Evolutionary conservation across 2,113 vertebrate genomes (phyloP), one percentile per base, ranked within the genome.

Genomic region (Tragelaphus buxtoni): DNA sequence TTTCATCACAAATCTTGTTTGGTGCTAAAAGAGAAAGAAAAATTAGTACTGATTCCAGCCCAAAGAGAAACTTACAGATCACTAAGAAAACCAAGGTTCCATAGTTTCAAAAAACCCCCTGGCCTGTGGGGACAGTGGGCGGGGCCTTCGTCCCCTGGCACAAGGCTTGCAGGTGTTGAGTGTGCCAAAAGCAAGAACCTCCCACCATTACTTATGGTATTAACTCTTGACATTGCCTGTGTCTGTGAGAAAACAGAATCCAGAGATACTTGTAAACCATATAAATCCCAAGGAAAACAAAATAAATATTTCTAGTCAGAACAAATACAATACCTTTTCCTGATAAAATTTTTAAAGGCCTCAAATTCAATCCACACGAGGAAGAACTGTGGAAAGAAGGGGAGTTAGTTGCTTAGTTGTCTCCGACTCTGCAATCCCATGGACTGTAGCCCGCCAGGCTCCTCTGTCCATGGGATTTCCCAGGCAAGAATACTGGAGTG

Each of bases 1-100:
- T 99, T 97, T 98, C 98, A 98, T 98, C 98, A 98, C 98, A 98
- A 98, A 98, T 98, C 98, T 98, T 98, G 95, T 98, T 65, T 32
- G 53, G 97, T 97, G 95, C 98, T 98, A 97, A 39, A 98, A 98
- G 88, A n/a, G 39, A 97, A 88, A 97, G 77, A 93, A 96, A 90
- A 72, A 81, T 60, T n/a, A 97, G 53, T 60, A 76, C 39, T 12
- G 74, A 93, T 82, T 96, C 30, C 22, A 90, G 58, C 18, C 60
- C n/a, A 17, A 86, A 65, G 49, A 91, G 24, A 63, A 72, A 82
- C 24, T 49, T 55, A 49, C 5, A 63, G 20, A 60, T 85, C 58
- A 60, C 18, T 63, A 91, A 88, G 26, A 88, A 60, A 88, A 88
- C 47, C 4, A 60, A 84, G 49, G 65, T 20, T 60, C 56, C 82